Evolutionary conservation across 2,888 invertebrate species (phyloP).

Genomic region (Drosophila pseudotalamancana): DNA sequence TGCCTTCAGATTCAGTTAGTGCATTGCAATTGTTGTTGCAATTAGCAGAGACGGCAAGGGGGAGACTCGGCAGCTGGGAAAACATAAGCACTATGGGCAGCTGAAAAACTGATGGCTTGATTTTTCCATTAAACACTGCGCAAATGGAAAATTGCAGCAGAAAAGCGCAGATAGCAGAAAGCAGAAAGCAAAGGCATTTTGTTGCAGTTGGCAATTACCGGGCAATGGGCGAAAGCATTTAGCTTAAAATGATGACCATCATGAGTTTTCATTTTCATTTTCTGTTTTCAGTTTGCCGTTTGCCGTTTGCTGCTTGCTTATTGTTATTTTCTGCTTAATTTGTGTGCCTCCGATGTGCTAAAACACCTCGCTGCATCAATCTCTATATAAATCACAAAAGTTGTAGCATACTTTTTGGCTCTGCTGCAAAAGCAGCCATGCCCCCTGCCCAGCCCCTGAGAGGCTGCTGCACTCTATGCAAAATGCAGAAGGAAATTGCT

Average conservation of each 20-base stretch:
- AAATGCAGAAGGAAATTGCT: slow-evolving; percentile 37
- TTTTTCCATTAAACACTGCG: slow-evolving; percentile 67
- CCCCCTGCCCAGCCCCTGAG: not conserved
- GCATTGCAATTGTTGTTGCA: slow-evolving; percentile 72
- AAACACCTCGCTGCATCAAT: slow-evolving; percentile 53
- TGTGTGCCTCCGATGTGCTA: slow-evolving; percentile 52
- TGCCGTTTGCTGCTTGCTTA: slow-evolving; percentile 9
- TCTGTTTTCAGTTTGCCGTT: not conserved
- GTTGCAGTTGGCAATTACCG: slow-evolving; percentile 51
- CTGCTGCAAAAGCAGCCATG: slow-evolving; percentile 10
- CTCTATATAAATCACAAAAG: slow-evolving; percentile 34
- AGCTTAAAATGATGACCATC: slow-evolving; percentile 58
- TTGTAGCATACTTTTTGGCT: slow-evolving; percentile 45
- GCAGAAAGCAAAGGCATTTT: slow-evolving; percentile 43
- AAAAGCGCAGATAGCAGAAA: slow-evolving; percentile 13
- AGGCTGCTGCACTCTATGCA: slow-evolving; percentile 11
- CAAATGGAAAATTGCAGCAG: slow-evolving; percentile 61
- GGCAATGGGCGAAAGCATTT: slow-evolving; percentile 47
- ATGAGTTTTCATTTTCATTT: slow-evolving; percentile 49
- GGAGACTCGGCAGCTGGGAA: slow-evolving; percentile 10
- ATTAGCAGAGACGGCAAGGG: slow-evolving; percentile 60
- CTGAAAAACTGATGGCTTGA: slow-evolving; percentile 68
- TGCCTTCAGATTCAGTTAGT: slow-evolving; percentile 72
- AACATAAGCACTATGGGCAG: slow-evolving; percentile 57
- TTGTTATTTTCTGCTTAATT: slow-evolving; percentile 52